These are phyloP conservation scores for Benthosema pterotum DNA, from an alignment of 2,797 vertebrate genomes.

Conservation along the genomic window DNA sequence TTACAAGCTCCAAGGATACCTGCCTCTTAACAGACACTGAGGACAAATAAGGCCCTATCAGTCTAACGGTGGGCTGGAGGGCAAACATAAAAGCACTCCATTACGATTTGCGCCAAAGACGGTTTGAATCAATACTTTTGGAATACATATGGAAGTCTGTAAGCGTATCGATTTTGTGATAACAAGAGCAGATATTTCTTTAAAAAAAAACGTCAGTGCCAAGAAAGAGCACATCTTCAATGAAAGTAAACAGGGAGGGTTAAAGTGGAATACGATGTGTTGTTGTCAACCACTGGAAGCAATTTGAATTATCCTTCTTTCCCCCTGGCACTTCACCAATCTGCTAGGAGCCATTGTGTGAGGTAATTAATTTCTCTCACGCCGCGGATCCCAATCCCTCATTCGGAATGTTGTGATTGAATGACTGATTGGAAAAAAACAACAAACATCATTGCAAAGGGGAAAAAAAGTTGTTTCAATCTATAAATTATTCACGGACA, in stretches of 20 bases:
- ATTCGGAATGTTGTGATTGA: constrained; percentile 3
- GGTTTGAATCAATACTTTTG: too few species aligned
- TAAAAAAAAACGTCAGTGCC: not conserved
- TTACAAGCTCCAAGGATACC: too few species aligned
- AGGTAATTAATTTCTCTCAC: constrained; percentile 25
- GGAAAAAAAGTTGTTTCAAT: constrained; percentile 8
- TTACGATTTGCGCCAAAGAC: too few species aligned
- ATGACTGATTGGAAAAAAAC: constrained; percentile 12
- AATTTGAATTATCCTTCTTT: not conserved
- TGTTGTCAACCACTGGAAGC: constrained; percentile 9
- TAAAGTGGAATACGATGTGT: constrained; percentile 4
- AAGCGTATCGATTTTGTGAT: not conserved
- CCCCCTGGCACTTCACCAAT: not conserved
- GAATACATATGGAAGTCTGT: too few species aligned
- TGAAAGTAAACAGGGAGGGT: constrained; percentile 1
- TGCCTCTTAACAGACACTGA: too few species aligned
- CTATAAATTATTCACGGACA: constrained; percentile 18
- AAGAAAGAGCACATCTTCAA: not conserved
- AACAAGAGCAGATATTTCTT: not conserved
- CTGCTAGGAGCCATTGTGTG: not conserved
- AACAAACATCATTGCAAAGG: not conserved
- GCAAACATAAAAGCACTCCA: too few species aligned
- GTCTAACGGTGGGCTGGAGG: too few species aligned
- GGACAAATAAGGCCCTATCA: too few species aligned
- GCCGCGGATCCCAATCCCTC: constrained; percentile 15